phyloP scores from a whole-genome alignment of 2,888 invertebrate genomes.

The Drosophila kuntzei region DNA sequence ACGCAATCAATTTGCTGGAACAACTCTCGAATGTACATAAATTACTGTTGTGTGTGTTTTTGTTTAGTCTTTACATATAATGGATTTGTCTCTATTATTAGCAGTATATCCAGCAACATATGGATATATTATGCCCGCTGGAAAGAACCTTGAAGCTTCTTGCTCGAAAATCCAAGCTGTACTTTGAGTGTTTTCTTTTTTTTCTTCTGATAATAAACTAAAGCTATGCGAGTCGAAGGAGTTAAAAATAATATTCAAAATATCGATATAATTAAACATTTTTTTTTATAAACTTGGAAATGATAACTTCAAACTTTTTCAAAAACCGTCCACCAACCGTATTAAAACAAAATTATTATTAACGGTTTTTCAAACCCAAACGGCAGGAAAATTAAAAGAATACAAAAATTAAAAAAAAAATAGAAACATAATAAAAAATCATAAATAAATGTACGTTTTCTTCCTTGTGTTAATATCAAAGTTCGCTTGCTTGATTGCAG shows the following conservation, averaged over 20 bases:
- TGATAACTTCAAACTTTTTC: slow-evolving; percentile 4
- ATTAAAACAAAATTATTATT: not conserved
- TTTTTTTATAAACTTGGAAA: slow-evolving; percentile 9
- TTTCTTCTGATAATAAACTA: slow-evolving; percentile 1
- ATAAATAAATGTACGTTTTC: slow-evolving; percentile 3
- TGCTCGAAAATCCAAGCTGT: not conserved
- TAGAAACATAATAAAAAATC: not conserved
- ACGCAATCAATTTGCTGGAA: slow-evolving; percentile 1
- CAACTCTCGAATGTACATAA: not conserved
- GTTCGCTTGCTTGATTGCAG: not conserved
- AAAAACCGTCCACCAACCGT: not conserved
- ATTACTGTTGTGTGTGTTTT: slow-evolving; percentile 4
- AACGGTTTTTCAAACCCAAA: slow-evolving; percentile 37
- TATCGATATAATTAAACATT: not conserved
- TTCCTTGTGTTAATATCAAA: not conserved
- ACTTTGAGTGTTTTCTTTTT: not conserved
- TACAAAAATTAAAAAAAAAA: slow-evolving; percentile 1
- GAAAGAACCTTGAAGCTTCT: slow-evolving; percentile 1
- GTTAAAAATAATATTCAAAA: slow-evolving; percentile 9
- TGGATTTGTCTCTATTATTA: slow-evolving; percentile 2
- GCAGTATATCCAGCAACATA: slow-evolving; percentile 1
- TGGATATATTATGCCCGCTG: not conserved
- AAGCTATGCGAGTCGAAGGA: slow-evolving; percentile 47
- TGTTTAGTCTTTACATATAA: slow-evolving; percentile 8
- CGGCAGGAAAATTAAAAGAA: slow-evolving; percentile 19